These are phyloP conservation scores for Cervus canadensis DNA, from an alignment of 2,113 vertebrate genomes.

Conservation along the genomic window DNA sequence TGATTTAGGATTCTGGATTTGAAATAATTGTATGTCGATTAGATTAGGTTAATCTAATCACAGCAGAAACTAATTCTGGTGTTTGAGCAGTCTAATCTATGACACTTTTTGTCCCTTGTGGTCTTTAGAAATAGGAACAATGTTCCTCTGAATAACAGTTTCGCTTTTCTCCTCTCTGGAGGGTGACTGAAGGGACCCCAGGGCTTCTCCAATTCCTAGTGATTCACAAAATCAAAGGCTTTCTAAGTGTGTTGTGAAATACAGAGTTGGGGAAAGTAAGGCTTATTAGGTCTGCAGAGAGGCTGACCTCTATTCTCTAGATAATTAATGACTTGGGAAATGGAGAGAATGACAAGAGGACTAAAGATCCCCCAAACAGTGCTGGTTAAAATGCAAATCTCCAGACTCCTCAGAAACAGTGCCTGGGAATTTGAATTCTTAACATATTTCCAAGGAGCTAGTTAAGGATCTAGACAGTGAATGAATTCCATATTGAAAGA, in stretches of 20 bases:
- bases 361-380: neutral
- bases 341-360: neutral
- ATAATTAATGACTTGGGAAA: neutral
- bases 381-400: neutral
- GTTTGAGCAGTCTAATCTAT: neutral
- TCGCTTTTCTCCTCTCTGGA: neutral
- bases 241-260: neutral
- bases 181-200: neutral
- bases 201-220: neutral
- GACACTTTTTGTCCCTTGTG: neutral
- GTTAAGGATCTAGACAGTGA: neutral
- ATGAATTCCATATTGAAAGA: neutral
- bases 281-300: neutral
- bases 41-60: neutral
- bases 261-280: neutral
- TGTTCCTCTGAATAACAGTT: neutral
- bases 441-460: neutral
- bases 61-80: neutral
- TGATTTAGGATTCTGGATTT: neutral
- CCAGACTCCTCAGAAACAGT: neutral
- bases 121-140: neutral
- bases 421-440: neutral
- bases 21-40: neutral
- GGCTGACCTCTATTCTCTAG: neutral
- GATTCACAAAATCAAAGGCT: neutral